Evolutionary conservation across 1,140 invertebrate species (phyloP), one percentile per base, ranked within the genome.

Genomic region (Aphis craccivora): DNA sequence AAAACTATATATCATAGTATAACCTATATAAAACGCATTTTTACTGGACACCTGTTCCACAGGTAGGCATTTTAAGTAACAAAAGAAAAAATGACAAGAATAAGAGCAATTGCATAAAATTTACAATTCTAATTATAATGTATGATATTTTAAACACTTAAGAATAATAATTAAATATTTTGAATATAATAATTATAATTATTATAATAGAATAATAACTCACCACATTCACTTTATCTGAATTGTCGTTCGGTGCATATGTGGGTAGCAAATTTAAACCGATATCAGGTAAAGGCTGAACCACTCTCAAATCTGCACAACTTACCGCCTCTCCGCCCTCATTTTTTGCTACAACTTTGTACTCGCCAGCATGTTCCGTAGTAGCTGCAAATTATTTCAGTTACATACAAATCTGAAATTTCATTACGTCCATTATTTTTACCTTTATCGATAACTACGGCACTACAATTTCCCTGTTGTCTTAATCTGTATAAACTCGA

Each of bases 281-380:
- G 7, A 93, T 37, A 43, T 93, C 91, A 1, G 97, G 96, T n/a
- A 96, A 96, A 67, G 97, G 96, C 94, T 97, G 97, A 93, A 97
- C 96, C 18, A 98, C 97, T 90, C 97, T 96, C 94, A 97, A 96
- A 95, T 98, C 97, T 14, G 97, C 97, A 94, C 97, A 97, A 95
- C 97, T 97, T 95, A 97, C 96, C 45, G 97, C 97, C 95, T 97
- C 97, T 9, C 97, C 97, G 30, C 97, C 97, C 67, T 96, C 95
- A 95, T 98, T 98, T 1, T 96, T 96, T 11, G 97, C 97, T 91
- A 96, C 95, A 25, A 97, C 97, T 96, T 97, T 97, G 94, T 97
- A 98, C 94, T 97, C 96, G 84, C 97, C 97, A 91, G 96, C 96
- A 94, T 98, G 96, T 76, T 95, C 95, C 45, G 96, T 95, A 94